A percentile compares a stretch with the other conserved stretches of the same genome.
Conservation (phyloP, 2,113 vertebrate genomes). For the Panurus biarmicus region DNA sequence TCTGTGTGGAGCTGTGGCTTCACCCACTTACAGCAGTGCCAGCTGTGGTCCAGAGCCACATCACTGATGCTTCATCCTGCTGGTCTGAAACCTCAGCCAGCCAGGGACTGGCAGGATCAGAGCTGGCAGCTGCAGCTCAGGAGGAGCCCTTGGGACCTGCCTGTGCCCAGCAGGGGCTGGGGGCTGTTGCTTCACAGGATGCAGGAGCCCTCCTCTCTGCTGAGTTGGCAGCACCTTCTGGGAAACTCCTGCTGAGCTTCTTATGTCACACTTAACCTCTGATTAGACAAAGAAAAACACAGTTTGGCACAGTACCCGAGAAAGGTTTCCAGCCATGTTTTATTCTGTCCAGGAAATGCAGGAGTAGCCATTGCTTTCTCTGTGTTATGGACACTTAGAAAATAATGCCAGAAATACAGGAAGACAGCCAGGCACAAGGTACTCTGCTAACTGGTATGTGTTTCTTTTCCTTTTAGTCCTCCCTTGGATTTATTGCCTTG, state of each 20-base stretch:
- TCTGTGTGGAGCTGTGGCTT: background rate
- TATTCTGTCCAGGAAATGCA: background rate
- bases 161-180: background rate
- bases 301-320: background rate
- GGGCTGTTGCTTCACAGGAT: background rate
- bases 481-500: slow-evolving; percentile 83
- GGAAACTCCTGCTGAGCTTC: background rate
- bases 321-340: background rate
- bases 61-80: background rate
- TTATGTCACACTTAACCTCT: slow-evolving; percentile 13
- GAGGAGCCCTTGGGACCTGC: background rate
- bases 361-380: background rate
- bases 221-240: background rate
- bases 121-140: background rate
- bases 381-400: background rate
- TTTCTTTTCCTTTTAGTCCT: slow-evolving; percentile 74
- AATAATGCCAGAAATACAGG: background rate
- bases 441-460: background rate
- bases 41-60: background rate
- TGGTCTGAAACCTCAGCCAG: background rate
- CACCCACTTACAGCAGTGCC: background rate
- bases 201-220: background rate
- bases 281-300: background rate
- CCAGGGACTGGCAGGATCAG: background rate
- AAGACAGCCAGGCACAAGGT: background rate